Base-by-base conservation (phyloP, 2,888 invertebrate species). In the Hoplodrina blanda region DNA sequence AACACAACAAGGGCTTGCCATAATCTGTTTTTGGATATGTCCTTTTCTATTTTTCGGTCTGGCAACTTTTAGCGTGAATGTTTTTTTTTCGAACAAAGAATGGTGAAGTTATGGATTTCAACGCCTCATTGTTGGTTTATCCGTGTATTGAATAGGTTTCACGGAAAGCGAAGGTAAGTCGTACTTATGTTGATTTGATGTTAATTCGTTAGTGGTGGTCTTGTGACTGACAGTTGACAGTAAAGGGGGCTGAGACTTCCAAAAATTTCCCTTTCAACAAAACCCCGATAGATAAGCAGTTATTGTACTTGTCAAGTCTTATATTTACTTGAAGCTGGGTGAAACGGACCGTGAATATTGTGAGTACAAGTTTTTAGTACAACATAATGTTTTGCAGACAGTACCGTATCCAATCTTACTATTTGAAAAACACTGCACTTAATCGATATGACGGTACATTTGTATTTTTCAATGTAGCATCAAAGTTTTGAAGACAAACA, bases 1-100 rank as follows among this genome's bases (percentile, higher is more conserved):
- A 95, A 95, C 96, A 96, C 91, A 96, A 96, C 94, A 96, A 90
- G 92, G 93, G 94, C 93, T 93, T 94, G 95, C 94, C 93, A 94
- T 95, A 95, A 95, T 95, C 96, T 95, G 92, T 95, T 95, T 95
- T 95, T 90, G 90, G 89, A 94, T 91, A 89, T 91, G 90, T 90
- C 93, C 90, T 91, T 90, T 83, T 91, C 92, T 93, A 93, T 92
- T 93, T 94, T 93, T 93, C 91, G 93, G 90, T 93, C 91, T 92
- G 89, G 92, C 91, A 93, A 94, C 91, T 94, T 93, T 93, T 89
- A 85, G 88, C 85, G 78, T 83, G 87, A 89, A 89, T 90, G 88
- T 91, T 91, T 92, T 91, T 84, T 92, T 93, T 87, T 67, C 88
- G 89, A 88, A 80, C 84, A 78, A 81, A 73, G 73, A 65, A 68